Evolutionary conservation across 2,888 invertebrate species (phyloP), one percentile per base, ranked within the genome.

Genomic region (Horisme vitalbata): DNA sequence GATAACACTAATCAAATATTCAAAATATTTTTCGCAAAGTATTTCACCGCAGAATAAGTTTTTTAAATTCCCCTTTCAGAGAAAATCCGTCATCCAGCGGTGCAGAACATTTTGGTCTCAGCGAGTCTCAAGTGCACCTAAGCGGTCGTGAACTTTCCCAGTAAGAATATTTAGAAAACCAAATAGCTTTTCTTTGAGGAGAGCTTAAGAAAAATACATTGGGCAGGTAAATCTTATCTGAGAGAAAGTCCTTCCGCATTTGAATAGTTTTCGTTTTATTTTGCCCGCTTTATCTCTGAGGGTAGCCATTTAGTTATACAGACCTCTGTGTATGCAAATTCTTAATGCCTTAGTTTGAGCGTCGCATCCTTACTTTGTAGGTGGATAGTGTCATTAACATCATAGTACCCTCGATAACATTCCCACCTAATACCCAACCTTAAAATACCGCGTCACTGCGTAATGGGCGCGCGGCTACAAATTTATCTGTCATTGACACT

Each of bases 31-130:
- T 28, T 32, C 43, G 34, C 35, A 35, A 48, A 48, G 45, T 45
- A 45, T 46, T 51, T 34, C 45, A 26, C 37, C 11, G 24, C 10
- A 37, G 32, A 47, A 45, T 48, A 55, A 55, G 49, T 49, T 54
- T 52, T 53, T 54, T 41, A 63, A 65, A 61, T 53, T 57, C 55
- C 52, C 59, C 51, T 75, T 75, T 55, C 63, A 68, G 68, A 65
- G 62, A 62, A 67, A 55, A 56, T 49, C 61, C 55, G 59, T 51
- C 53, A 55, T 57, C 60, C 71, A 74, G 73, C 57, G 62, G 55
- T 68, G 69, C 73, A 68, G 64, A 75, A 71, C 71, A 76, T 76
- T 57, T 71, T 61, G 61, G 59, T 59, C 60, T 68, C 68, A 64
- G 67, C 65, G 61, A 58, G 59, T 58, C 59, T 63, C 54, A 68